Evolutionary conservation across 2,113 vertebrate species (phyloP), one percentile per base, ranked within the genome.

Genomic region (Oryzias javanicus): DNA sequence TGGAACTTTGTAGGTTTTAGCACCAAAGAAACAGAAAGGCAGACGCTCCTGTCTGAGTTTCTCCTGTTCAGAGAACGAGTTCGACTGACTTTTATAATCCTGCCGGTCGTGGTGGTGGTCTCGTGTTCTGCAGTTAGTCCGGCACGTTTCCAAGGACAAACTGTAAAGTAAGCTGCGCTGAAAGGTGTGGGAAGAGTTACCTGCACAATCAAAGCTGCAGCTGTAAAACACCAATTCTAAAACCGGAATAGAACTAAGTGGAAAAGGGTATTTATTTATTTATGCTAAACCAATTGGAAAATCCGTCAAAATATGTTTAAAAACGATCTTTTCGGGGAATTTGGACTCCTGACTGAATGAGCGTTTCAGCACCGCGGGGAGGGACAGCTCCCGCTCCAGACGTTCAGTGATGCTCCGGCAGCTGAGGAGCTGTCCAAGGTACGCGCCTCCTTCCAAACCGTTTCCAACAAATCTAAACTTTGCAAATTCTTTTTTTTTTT

Each of bases 311-410:
- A 3, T 35, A 8, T 12, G 10, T 35, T 35, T 35, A 12, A 35
- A 35, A 35, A 35, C 0, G 35, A 35, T 10, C 35, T 8, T 25
- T 44, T 24, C 17, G 14, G 20, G 8, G 7, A 0, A 20, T 24
- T 56, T 22, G 6, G 48, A 69, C 35, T 66, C 27, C n/a, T n/a
- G n/a, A 60, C 27, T 17, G 75, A 49, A 70, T 64, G 56, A 56
- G 52, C 53, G 18, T 84, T 90, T 90, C 86, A 91, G 90, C 80
- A 92, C 90, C 80, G 78, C 54, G 19, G 47, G 18, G 51, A 16
- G 45, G 83, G 82, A 89, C 83, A 92, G 90, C 85, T 90, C 85
- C 86, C 54, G 56, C 35, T 12, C 35, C 35, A 35, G 35, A 35
- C 35, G 3, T 35, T 35, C 8, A 35, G 35, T 35, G 35, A 35